Evolutionary conservation across 2,113 vertebrate genomes (phyloP).

Genomic region (Acinonyx jubatus): DNA sequence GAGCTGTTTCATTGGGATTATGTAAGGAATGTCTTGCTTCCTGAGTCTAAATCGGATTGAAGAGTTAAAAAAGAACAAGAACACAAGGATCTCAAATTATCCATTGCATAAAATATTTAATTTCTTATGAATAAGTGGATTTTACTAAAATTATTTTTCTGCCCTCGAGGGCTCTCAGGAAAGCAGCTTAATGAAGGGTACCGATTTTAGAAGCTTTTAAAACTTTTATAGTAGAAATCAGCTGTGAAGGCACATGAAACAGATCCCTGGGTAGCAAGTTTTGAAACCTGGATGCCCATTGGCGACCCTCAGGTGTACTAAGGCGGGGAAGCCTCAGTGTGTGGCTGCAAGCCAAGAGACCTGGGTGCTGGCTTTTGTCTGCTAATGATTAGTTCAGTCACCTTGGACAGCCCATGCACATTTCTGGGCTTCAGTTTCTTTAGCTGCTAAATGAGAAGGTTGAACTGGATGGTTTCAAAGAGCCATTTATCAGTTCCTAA

Average conservation of each 20-base stretch:
- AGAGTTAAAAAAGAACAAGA: slow-evolving; percentile 76
- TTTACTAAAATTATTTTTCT: slow-evolving; percentile 80
- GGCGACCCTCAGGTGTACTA: neutral
- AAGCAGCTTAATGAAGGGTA: slow-evolving; percentile 72
- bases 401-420: neutral
- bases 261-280: neutral
- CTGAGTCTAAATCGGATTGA: slow-evolving; percentile 63
- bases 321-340: neutral
- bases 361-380: neutral
- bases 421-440: neutral
- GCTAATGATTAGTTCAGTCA: neutral
- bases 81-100: slow-evolving; percentile 78
- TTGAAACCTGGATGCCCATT: neutral
- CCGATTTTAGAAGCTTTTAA: slow-evolving; percentile 78
- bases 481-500: neutral
- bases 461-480: neutral
- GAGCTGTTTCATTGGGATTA: slow-evolving; percentile 52
- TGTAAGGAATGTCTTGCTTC: slow-evolving; percentile 68
- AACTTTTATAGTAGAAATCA: slow-evolving; percentile 74
- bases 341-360: neutral
- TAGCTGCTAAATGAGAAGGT: neutral
- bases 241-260: slow-evolving; percentile 36
- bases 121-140: slow-evolving; percentile 80
- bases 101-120: slow-evolving; percentile 79
- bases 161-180: slow-evolving; percentile 58